Conservation (phyloP, 2,797 vertebrate species). For the Channa striata region DNA sequence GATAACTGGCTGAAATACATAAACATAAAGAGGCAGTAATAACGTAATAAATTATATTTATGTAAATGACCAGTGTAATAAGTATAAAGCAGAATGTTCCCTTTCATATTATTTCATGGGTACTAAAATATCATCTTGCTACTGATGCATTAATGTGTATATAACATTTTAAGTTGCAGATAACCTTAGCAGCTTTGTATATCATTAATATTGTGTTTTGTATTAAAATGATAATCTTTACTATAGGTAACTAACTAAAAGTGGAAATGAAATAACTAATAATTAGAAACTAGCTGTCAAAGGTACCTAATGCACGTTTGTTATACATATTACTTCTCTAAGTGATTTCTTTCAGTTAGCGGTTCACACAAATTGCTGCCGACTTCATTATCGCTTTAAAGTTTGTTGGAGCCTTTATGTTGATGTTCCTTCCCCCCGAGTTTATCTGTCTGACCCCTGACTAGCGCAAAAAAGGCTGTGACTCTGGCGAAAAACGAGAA, state of each 20-base stretch:
- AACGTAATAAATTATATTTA: too few relatives aligned
- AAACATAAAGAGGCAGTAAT: too few relatives aligned
- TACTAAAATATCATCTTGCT: not conserved
- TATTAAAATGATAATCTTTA: not conserved
- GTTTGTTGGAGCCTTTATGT: constrained; percentile 42
- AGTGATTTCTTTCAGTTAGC: constrained; percentile 43
- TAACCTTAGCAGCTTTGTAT: not conserved
- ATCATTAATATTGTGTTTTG: not conserved
- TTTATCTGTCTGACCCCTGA: constrained; percentile 35
- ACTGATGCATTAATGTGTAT: not conserved
- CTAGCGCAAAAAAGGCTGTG: constrained; percentile 11
- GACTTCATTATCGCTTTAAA: constrained; percentile 51
- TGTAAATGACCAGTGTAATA: not conserved
- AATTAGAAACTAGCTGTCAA: not conserved
- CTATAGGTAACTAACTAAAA: too few relatives aligned
- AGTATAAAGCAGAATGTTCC: not conserved
- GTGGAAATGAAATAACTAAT: too few relatives aligned
- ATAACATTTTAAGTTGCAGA: not conserved
- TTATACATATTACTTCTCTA: not conserved
- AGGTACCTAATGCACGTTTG: too few relatives aligned
- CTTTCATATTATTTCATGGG: not conserved
- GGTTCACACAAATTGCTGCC: constrained; percentile 42
- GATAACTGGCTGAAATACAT: not conserved
- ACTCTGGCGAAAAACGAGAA: constrained; percentile 17
- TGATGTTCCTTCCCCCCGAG: constrained; percentile 32